These are phyloP conservation scores for Hirtodrosophila alboralis DNA, from an alignment of 2,888 invertebrate species.

Conservation along the genomic window DNA sequence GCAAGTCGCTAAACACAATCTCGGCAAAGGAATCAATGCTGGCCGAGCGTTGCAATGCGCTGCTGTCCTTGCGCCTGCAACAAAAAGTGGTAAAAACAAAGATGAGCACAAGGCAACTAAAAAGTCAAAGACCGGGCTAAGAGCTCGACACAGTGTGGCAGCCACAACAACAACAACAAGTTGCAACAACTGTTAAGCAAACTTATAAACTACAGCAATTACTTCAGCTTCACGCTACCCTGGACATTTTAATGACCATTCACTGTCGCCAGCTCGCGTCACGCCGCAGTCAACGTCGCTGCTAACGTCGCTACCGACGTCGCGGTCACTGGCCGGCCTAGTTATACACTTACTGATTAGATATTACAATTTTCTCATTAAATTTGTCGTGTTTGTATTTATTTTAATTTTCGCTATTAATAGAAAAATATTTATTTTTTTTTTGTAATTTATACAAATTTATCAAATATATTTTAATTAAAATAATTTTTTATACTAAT, in stretches of 20 bases:
- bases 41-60: conserved; percentile 88
- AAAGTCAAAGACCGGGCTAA: conserved; percentile 25
- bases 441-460: no score
- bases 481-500: no score
- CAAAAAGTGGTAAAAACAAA: conserved; percentile 26
- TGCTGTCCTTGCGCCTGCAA: conserved; percentile 81
- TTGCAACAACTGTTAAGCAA: conserved; percentile 20
- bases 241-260: conserved; percentile 64
- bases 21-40: conserved; percentile 92
- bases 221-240: conserved; percentile 63
- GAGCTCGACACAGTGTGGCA: conserved; percentile 11
- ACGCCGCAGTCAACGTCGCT: not conserved
- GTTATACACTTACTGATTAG: conserved; percentile 25
- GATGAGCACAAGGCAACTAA: no score
- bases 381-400: no score
- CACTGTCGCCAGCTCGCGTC: conserved; percentile 48
- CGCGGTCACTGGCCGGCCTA: conserved; percentile 74
- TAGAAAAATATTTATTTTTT: no score
- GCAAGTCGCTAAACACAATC: conserved; percentile 87
- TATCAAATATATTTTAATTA: no score
- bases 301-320: conserved; percentile 1
- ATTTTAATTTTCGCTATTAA: no score
- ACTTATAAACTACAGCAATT: conserved; percentile 72
- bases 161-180: conserved; percentile 29
- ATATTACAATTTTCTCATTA: no score